Evolutionary conservation across 2,888 invertebrate genomes (phyloP).

Genomic region (Ariolimax columbianus): DNA sequence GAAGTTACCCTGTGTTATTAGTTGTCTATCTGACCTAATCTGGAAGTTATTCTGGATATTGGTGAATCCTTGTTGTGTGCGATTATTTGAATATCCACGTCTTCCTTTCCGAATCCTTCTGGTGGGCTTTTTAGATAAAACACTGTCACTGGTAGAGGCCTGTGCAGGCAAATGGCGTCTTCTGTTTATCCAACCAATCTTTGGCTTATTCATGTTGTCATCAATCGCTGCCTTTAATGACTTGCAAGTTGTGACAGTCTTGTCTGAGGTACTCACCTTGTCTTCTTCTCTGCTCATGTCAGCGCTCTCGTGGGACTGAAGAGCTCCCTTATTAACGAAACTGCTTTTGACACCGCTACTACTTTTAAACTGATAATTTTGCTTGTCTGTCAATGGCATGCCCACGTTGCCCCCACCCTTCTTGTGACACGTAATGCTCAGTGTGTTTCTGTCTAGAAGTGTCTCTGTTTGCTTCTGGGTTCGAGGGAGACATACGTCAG

Average conservation of each 20-base stretch:
- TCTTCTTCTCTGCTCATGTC: neutral
- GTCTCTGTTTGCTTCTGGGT: neutral
- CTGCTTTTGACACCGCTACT: neutral
- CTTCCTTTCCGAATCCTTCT: neutral
- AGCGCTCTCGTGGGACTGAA: neutral
- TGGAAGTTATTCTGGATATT: neutral
- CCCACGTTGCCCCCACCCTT: neutral
- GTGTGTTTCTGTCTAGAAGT: neutral
- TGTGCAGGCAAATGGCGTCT: neutral
- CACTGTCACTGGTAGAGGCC: constrained; percentile 12
- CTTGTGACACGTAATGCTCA: neutral
- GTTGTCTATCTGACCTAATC: neutral
- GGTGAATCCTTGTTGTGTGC: no score
- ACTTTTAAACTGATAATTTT: neutral
- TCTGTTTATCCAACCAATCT: neutral
- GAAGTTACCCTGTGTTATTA: neutral
- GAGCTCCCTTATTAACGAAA: neutral
- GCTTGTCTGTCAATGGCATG: neutral
- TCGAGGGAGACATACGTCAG: neutral
- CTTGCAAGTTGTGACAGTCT: neutral
- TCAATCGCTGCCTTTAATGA: no score
- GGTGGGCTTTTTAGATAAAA: neutral
- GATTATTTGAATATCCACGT: neutral
- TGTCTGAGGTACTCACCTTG: neutral
- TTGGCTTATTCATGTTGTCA: neutral